These are phyloP conservation scores for Otocyon megalotis DNA, from an alignment of 2,113 vertebrate species.

Conservation along the genomic window DNA sequence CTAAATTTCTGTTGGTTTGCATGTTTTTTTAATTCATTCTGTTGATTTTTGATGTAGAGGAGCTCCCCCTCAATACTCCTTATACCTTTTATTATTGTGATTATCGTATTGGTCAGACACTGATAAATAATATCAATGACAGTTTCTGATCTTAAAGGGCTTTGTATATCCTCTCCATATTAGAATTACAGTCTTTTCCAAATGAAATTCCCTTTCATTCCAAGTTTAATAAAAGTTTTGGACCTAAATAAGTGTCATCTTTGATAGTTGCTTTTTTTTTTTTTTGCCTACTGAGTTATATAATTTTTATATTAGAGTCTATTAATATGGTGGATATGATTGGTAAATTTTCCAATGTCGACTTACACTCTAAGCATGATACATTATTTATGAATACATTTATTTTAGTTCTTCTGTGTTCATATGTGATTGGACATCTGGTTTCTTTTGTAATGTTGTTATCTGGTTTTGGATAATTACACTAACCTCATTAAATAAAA, in stretches of 20 bases:
- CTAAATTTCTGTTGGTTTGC: background rate
- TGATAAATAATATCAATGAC: background rate
- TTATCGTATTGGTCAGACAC: background rate
- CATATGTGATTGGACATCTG: background rate
- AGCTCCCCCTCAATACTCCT: background rate
- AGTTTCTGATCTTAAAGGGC: background rate
- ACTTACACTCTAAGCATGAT: background rate
- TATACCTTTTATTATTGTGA: background rate
- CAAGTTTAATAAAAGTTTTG: background rate
- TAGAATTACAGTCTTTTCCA: background rate
- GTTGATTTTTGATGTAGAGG: background rate
- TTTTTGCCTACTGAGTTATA: background rate
- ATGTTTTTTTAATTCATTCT: conserved; percentile 16
- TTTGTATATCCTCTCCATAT: background rate
- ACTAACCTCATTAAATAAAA: conserved; percentile 5
- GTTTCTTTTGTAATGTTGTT: background rate
- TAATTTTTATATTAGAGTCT: background rate
- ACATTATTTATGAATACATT: background rate
- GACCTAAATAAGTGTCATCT: background rate
- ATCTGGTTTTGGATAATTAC: conserved; percentile 4
- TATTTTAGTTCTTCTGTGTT: conserved; percentile 1
- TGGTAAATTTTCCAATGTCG: background rate
- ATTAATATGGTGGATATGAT: background rate
- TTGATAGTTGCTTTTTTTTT: background rate
- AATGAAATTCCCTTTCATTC: background rate